Evolutionary conservation across 2,888 invertebrate species (phyloP), one percentile per base, ranked within the genome.

Genomic region (Falcaria lacertinaria): DNA sequence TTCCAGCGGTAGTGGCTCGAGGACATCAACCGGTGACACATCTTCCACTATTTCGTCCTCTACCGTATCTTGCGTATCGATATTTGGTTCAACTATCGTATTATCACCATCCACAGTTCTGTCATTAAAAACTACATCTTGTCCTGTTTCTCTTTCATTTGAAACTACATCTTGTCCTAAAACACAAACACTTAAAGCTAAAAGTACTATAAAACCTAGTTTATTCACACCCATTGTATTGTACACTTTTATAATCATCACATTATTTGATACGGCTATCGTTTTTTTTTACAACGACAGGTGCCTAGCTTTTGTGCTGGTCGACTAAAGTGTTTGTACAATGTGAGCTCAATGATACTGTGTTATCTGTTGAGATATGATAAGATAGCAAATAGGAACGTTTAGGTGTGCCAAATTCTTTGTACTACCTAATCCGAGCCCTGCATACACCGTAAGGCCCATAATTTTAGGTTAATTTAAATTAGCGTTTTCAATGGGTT

Each of bases 341-440:
- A 63, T 76, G 81, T 84, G 81, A 80, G 80, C 76, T 73, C 69
- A 69, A 65, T 80, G 84, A 86, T 85, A 83, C 70, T 66, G 60
- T 53, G 67, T 86, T 88, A 89, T 88, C 88, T 72, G 60, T 53
- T 53, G 57, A 78, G 78, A 79, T 76, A 77, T 75, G 88, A 89
- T 89, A 88, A 87, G 88, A 88, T 88, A 87, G 69, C 60, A 78
- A 87, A 86, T 82, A 85, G 82, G 84, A 78, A 71, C 85, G 80
- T 73, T 28, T 84, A 74, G 88, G 87, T 81, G 89, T 81, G 88
- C 89, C 88, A 86, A 88, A 89, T 88, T 88, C 85, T 87, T 86
- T 84, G 86, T 84, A 74, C 79, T 82, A 78, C 74, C 79, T 83
- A 78, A 87, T 81, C 81, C 60, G 47, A 66, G 74, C 68, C 69